Evolutionary conservation across 2,888 invertebrate species (phyloP), one percentile per base, ranked within the genome.

Genomic region (Drosophila lacicola): DNA sequence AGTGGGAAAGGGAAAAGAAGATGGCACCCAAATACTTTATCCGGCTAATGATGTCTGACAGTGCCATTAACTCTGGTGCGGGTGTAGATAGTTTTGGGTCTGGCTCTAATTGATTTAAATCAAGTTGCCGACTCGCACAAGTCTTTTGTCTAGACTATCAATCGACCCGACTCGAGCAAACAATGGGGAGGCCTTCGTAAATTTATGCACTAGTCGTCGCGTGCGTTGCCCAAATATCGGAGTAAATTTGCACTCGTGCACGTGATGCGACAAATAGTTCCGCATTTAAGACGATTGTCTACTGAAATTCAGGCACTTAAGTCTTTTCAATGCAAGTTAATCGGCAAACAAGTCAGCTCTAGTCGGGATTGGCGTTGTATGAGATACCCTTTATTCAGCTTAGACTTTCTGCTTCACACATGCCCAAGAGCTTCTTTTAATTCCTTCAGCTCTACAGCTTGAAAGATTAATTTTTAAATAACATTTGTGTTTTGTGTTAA

Each of bases 191-290:
- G 17, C 46, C 2, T 0, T 8, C 10, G 9, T 29, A 56, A 69
- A 79, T 75, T 79, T 75, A 75, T 75, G 63, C 80, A 63, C 64
- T 57, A 51, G 41, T 45, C 47, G 54, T 89, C 73, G 88, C 88
- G 88, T 89, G 88, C 80, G 84, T 88, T 79, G 45, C 51, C 75
- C 68, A 86, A 77, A 90, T 89, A 81, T 88, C 61, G 51, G 45
- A 70, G 65, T 61, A 67, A 69, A 70, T 80, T 82, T 86, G 74
- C 81, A 70, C 83, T 70, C 70, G 53, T 62, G 71, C 89, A 90
- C 88, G 86, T 85, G 86, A 89, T 86, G 85, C 85, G 85, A 86
- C 90, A 86, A 86, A 88, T 82, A 79, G 87, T 88, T 88, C 87
- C 87, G 84, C 86, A 82, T 88, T 69, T 66, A 51, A 58, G 65